Evolutionary conservation across 2,888 invertebrate species (phyloP), one percentile per base, ranked within the genome.

Genomic region (Sisyra nigra): DNA sequence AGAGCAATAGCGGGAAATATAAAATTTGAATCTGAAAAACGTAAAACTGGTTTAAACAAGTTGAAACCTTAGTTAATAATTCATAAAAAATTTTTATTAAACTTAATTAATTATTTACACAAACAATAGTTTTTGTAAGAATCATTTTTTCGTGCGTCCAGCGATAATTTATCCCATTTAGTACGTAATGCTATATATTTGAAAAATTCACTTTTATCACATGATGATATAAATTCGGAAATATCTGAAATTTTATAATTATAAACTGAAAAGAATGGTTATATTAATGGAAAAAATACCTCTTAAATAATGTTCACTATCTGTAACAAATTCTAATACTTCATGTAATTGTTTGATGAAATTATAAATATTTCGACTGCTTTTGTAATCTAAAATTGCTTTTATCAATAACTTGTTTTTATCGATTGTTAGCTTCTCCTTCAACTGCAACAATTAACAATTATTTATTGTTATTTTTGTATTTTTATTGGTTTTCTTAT

Each of bases 261-360:
- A 24, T 24, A 24, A 24, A n/a, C n/a, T n/a, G n/a, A n/a, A n/a
- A n/a, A n/a, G n/a, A n/a, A n/a, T n/a, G n/a, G n/a, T n/a, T n/a
- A n/a, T n/a, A n/a, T n/a, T n/a, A n/a, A n/a, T n/a, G n/a, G n/a
- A 18, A 19, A 36, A 19, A 11, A 15, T 14, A 37, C 37, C 37
- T 15, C n/a, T 6, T 37, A 37, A 19, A 37, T 37, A 37, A 3
- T 37, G n/a, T 11, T 18, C 19, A 17, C 37, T 37, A 15, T 37
- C 11, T 19, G 37, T 37, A 10, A 37, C 19, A 17, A 18, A 11
- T 17, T 11, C 17, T 11, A 37, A 37, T 4, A 14, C 15, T 15
- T 37, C 37, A 37, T 37, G 37, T 19, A 37, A 18, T 18, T 19
- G n/a, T 37, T 37, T 19, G 2, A 37, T 37, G 14, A 37, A 37